phyloP scores from a whole-genome alignment of 2,888 invertebrate species.

The Biston stratarius region DNA sequence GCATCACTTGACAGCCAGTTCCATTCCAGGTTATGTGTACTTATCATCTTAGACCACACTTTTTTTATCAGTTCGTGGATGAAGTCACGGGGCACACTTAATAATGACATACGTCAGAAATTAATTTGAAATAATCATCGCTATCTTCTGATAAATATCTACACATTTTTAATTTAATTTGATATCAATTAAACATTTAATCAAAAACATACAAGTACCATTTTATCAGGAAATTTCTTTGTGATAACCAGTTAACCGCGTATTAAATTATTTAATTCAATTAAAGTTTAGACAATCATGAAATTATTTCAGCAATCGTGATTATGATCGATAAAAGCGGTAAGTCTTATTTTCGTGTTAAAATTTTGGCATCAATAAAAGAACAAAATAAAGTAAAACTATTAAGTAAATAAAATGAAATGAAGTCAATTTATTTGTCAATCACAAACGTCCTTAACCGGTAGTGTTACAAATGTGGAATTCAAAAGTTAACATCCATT shows the following conservation, averaged over 20 bases:
- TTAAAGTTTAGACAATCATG: constrained; percentile 4
- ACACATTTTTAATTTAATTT: constrained; percentile 16
- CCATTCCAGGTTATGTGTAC: no score
- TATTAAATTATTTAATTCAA: constrained; percentile 14
- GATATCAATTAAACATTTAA: constrained; percentile 6
- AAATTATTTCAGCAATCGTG: background rate
- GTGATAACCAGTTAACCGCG: constrained; percentile 4
- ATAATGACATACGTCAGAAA: background rate
- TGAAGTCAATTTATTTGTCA: no score
- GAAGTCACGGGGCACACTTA: no score
- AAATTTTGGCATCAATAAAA: background rate
- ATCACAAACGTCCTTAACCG: no score
- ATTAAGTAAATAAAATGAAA: background rate
- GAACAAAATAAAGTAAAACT: background rate
- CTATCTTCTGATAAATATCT: constrained; percentile 2
- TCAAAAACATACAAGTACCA: constrained; percentile 10
- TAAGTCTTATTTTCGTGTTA: background rate
- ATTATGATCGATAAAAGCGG: background rate
- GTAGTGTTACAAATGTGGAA: no score
- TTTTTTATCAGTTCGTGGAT: no score
- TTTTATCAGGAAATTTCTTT: constrained; percentile 3
- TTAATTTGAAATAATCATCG: background rate
- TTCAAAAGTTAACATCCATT: no score
- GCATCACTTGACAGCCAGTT: no score
- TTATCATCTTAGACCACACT: no score